Percentiles rank a stretch among this genome's conserved stretches.
Evolutionary conservation across 2,888 invertebrate genomes (phyloP).

Genomic region (Acronicta alni): DNA sequence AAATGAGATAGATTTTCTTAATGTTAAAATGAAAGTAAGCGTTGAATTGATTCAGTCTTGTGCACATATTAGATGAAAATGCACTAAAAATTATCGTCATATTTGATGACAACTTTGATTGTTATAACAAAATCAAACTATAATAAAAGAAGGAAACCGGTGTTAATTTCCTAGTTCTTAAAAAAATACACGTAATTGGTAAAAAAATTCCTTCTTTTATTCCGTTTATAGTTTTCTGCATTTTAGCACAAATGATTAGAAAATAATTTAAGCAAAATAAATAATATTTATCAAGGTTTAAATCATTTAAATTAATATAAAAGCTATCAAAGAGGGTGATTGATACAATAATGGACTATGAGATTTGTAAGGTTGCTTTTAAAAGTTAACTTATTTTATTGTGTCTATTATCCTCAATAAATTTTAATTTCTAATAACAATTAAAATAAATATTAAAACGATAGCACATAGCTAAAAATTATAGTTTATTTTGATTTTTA

Average conservation of each 20-base stretch:
- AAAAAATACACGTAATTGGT: slow-evolving; percentile 38
- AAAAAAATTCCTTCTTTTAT: slow-evolving; percentile 73
- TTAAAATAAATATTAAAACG: slow-evolving; percentile 49
- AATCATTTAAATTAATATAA: slow-evolving; percentile 40
- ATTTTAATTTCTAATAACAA: slow-evolving; percentile 33
- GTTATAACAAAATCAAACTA: slow-evolving; percentile 52
- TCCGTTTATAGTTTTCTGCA: slow-evolving; percentile 62
- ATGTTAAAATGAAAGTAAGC: slow-evolving; percentile 68
- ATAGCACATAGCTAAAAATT: slow-evolving; percentile 80
- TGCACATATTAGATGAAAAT: slow-evolving; percentile 77
- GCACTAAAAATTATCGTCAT: slow-evolving; percentile 68
- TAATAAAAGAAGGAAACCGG: slow-evolving; percentile 71
- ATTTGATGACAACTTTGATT: slow-evolving; percentile 56
- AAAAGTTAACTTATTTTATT: slow-evolving; percentile 36
- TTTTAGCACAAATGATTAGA: slow-evolving; percentile 61
- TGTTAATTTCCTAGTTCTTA: slow-evolving; percentile 7
- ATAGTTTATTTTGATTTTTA: slow-evolving; percentile 80
- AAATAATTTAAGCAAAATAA: slow-evolving; percentile 56
- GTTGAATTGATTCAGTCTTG: slow-evolving; percentile 60
- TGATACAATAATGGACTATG: slow-evolving; percentile 60
- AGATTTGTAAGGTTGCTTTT: slow-evolving; percentile 7
- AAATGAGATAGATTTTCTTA: slow-evolving; percentile 64
- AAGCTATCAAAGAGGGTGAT: slow-evolving; percentile 68
- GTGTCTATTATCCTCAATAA: slow-evolving; percentile 74
- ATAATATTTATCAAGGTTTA: slow-evolving; percentile 46